phyloP scores from a whole-genome alignment of 2,888 invertebrate genomes.

The Athripsodes cinereus region DNA sequence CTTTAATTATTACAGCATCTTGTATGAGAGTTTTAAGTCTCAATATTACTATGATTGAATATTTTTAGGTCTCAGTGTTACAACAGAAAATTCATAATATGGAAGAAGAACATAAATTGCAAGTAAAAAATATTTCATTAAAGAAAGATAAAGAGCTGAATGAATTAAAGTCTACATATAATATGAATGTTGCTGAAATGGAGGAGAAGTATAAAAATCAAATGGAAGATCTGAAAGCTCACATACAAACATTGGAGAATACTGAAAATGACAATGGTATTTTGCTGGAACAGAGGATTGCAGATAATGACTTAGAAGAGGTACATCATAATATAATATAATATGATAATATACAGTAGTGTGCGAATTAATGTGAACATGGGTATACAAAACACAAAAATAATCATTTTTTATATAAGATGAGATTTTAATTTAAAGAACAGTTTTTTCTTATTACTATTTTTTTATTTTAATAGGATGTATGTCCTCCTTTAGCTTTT shows the following conservation, averaged over 20 bases:
- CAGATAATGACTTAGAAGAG: slow-evolving; percentile 48
- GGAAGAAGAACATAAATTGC: slow-evolving; percentile 42
- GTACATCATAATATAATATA: no score
- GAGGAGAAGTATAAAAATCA: slow-evolving; percentile 46
- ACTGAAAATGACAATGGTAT: slow-evolving; percentile 49
- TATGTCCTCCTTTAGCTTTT: no score
- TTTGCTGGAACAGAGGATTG: slow-evolving; percentile 32
- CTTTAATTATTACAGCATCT: no score
- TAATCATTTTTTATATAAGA: no score
- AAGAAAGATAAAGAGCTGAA: slow-evolving; percentile 43
- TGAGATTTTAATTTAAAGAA: no score
- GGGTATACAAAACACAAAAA: no score
- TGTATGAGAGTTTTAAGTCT: no score
- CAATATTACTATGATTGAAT: no score
- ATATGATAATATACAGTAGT: no score
- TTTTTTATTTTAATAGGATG: no score
- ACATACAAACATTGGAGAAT: slow-evolving; percentile 45
- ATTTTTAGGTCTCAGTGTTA: slow-evolving; percentile 8
- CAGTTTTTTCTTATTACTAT: no score
- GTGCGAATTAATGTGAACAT: no score
- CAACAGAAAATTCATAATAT: slow-evolving; percentile 28
- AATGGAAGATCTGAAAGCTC: slow-evolving; percentile 50
- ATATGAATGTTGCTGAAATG: slow-evolving; percentile 39
- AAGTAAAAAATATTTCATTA: slow-evolving; percentile 33
- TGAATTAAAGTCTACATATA: slow-evolving; percentile 42